Percentiles rank a stretch among this genome's conserved stretches.
Conservation (phyloP, 1,140 invertebrate genomes). For the Trichonephila clavipes region DNA sequence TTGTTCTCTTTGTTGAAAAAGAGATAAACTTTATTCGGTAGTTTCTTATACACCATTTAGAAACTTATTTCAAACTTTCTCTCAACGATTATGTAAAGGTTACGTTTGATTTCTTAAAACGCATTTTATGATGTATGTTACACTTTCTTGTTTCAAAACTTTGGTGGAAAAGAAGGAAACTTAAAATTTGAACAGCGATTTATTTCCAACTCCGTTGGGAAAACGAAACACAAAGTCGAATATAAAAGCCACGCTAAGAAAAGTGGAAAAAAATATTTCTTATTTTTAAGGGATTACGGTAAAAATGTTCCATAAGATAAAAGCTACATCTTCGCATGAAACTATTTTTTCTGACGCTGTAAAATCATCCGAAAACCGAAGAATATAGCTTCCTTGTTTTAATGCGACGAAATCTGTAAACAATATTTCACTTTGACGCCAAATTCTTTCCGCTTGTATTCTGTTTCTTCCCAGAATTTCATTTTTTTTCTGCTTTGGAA, state of each 20-base stretch:
- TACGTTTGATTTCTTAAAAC: background rate
- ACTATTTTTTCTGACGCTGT: conserved; percentile 57
- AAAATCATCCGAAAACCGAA: conserved; percentile 56
- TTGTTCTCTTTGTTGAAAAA: no score
- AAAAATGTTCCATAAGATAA: conserved; percentile 48
- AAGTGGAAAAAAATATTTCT: conserved; percentile 19
- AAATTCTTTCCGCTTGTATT: conserved; percentile 56
- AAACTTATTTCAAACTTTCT: background rate
- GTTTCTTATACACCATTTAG: background rate
- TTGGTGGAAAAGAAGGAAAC: background rate
- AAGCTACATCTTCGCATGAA: conserved; percentile 48
- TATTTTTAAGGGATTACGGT: conserved; percentile 61
- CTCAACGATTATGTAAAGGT: background rate
- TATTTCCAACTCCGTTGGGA: conserved; percentile 25
- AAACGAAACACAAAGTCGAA: conserved; percentile 59
- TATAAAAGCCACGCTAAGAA: conserved; percentile 47
- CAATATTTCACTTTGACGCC: conserved; percentile 68
- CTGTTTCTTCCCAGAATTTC: background rate
- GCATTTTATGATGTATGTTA: background rate
- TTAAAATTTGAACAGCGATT: conserved; percentile 5
- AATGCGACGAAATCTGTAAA: conserved; percentile 70
- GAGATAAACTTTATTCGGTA: background rate
- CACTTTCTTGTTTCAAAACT: background rate
- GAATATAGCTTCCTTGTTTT: conserved; percentile 45
- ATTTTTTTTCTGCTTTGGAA: conserved; percentile 11